Conservation (phyloP, 1,140 invertebrate genomes). For the Colletes gigas region DNA sequence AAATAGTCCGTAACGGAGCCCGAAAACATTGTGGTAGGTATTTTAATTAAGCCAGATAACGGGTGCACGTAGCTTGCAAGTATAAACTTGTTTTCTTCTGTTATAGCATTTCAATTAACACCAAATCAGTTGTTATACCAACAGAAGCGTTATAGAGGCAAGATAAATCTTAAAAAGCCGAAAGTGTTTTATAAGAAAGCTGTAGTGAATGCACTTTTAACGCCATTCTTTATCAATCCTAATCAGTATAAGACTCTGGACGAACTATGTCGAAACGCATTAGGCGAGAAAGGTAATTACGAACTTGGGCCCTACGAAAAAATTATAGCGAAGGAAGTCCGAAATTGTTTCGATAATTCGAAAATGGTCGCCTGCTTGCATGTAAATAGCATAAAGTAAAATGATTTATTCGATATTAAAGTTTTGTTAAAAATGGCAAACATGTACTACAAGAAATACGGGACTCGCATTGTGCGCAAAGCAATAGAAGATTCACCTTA, state of each 20-base stretch:
- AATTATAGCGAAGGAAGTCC: constrained; percentile 86
- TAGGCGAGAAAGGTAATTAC: constrained; percentile 19
- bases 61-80: neutral
- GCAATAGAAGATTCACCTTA: constrained; percentile 84
- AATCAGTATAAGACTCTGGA: constrained; percentile 65
- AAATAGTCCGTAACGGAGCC: constrained; percentile 17
- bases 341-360: constrained; percentile 86
- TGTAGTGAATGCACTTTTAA: constrained; percentile 83
- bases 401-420: constrained; percentile 83
- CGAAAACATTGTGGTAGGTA: constrained; percentile 30
- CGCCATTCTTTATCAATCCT: constrained; percentile 82
- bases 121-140: constrained; percentile 77
- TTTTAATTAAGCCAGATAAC: neutral
- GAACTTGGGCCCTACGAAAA: constrained; percentile 85
- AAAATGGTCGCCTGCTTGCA: constrained; percentile 87
- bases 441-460: constrained; percentile 86
- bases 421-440: constrained; percentile 83
- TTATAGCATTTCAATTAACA: constrained; percentile 71
- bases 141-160: constrained; percentile 85
- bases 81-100: constrained; percentile 43
- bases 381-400: constrained; percentile 84
- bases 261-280: constrained; percentile 68
- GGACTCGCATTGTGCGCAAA: constrained; percentile 82
- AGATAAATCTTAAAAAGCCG: constrained; percentile 89
- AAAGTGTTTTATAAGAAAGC: constrained; percentile 84